Evolutionary conservation across 2,797 vertebrate species (phyloP).

Genomic region (Synaphobranchus kaupii): DNA sequence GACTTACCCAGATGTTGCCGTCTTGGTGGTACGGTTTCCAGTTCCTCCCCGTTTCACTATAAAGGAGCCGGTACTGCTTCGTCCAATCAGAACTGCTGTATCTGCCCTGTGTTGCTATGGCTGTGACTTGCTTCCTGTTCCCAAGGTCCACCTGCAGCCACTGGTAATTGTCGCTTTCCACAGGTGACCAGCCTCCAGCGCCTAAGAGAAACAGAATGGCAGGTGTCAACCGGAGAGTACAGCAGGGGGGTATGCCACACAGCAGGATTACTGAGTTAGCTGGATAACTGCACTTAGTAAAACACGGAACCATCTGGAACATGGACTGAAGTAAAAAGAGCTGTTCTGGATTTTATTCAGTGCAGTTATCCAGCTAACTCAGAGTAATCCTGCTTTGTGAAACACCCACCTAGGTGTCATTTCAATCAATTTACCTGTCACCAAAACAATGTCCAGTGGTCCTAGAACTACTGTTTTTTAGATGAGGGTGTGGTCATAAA

Average conservation of each 20-base stretch:
- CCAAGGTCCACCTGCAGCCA: constrained; percentile 96
- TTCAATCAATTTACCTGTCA: neutral
- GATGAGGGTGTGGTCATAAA: neutral
- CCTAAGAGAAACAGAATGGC: constrained; percentile 65
- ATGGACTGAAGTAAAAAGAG: too few relatives aligned
- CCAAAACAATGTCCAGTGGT: too few relatives aligned
- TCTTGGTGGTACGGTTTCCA: constrained; percentile 95
- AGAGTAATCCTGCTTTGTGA: too few relatives aligned
- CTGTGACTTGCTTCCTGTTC: constrained; percentile 83
- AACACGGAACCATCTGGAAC: too few relatives aligned
- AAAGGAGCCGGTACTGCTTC: constrained; percentile 88
- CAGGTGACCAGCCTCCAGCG: constrained; percentile 91
- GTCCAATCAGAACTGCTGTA: constrained; percentile 94
- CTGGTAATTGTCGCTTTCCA: constrained; percentile 84
- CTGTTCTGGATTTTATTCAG: too few relatives aligned
- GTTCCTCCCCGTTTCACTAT: constrained; percentile 89
- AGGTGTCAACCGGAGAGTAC: neutral
- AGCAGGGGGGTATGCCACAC: neutral
- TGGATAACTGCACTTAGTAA: too few relatives aligned
- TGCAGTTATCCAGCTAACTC: too few relatives aligned
- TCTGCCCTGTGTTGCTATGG: constrained; percentile 89
- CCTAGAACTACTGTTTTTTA: neutral
- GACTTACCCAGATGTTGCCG: constrained; percentile 85
- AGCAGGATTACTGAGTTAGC: too few relatives aligned
- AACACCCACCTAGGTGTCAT: too few relatives aligned